phyloP scores from a whole-genome alignment of 2,888 invertebrate genomes.

The Agrochola macilenta region DNA sequence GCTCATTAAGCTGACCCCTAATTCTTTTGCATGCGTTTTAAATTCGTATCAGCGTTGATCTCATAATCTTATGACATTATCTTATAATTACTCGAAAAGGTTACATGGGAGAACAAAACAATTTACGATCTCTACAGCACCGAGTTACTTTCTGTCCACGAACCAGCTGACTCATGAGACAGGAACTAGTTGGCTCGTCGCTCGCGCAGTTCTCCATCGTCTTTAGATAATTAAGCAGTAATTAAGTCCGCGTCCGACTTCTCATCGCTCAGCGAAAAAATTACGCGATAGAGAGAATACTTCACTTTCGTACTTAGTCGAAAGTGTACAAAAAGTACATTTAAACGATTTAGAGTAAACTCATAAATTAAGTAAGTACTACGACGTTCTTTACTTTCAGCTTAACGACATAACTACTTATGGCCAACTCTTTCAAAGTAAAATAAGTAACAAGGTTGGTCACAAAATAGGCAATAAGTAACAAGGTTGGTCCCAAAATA shows the following conservation, averaged over 20 bases:
- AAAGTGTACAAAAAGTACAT: slow-evolving; percentile 2
- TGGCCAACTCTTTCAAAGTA: background rate
- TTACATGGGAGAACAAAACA: background rate
- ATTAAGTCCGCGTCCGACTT: slow-evolving; percentile 39
- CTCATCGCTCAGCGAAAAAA: slow-evolving; percentile 25
- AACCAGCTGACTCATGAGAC: slow-evolving; percentile 22
- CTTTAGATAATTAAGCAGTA: slow-evolving; percentile 41
- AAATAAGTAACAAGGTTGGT: background rate
- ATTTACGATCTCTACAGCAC: background rate
- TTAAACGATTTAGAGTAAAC: background rate
- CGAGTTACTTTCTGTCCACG: background rate
- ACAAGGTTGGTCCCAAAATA: background rate
- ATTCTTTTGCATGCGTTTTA: background rate
- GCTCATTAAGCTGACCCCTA: background rate
- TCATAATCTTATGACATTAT: background rate
- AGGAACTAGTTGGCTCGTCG: slow-evolving; percentile 5
- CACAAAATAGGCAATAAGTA: no score
- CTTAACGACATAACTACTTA: background rate
- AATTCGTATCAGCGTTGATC: background rate
- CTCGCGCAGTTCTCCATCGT: slow-evolving; percentile 18
- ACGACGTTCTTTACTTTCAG: background rate
- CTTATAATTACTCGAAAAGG: background rate
- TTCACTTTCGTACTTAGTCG: background rate
- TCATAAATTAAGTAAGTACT: background rate
- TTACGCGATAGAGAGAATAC: slow-evolving; percentile 12